Percentiles rank a stretch among this genome's conserved stretches.
Evolutionary conservation across 2,113 vertebrate species (phyloP).

Genomic region (Varanus komodoensis): DNA sequence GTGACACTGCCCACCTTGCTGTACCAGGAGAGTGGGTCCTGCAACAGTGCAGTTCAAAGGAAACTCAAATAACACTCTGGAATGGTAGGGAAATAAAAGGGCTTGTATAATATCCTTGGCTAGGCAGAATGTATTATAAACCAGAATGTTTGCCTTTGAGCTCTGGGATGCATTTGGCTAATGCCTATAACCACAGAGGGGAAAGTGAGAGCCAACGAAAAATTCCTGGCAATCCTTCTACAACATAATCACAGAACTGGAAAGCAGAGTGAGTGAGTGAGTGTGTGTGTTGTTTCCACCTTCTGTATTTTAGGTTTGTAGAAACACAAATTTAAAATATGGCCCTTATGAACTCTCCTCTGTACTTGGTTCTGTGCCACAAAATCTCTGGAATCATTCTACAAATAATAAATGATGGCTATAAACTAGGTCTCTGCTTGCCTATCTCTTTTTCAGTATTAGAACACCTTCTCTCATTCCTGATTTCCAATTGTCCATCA

Average conservation of each 20-base stretch:
- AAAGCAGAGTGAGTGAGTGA: too few relatives aligned
- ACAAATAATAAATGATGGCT: not conserved
- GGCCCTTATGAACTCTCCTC: not conserved
- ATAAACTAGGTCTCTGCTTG: not conserved
- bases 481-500: not conserved
- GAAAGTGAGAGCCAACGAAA: not conserved
- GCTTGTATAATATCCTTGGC: conserved; percentile 5
- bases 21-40: not conserved
- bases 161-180: conserved; percentile 14
- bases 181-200: not conserved
- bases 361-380: not conserved
- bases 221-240: not conserved
- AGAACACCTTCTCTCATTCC: not conserved
- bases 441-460: not conserved
- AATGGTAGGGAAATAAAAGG: conserved; percentile 1
- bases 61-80: conserved; percentile 27
- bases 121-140: not conserved
- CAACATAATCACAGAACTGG: not conserved
- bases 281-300: not conserved
- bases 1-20: not conserved
- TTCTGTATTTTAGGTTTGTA: not conserved
- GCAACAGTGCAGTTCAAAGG: not conserved
- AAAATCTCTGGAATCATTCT: not conserved
- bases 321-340: not conserved
- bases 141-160: conserved; percentile 18